These are phyloP conservation scores for Clunio marinus DNA, from an alignment of 2,888 invertebrate species.

Conservation along the genomic window DNA sequence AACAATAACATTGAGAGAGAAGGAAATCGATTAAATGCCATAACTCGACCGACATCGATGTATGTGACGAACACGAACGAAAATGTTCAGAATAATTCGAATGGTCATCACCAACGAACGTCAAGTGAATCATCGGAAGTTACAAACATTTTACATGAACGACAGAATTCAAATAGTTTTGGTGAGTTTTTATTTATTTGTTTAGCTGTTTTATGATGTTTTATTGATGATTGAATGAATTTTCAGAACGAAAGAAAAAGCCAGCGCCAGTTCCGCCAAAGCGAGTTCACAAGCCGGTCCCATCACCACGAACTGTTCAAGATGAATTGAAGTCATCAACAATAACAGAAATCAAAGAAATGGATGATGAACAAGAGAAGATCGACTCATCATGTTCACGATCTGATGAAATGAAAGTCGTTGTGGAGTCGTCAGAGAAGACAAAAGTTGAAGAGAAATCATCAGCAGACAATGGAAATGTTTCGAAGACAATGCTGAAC, in stretches of 20 bases:
- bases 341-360: conserved; percentile 31
- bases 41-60: conserved; percentile 35
- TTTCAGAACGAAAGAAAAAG: conserved; percentile 44
- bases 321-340: conserved; percentile 13
- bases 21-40: conserved; percentile 26
- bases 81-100: neutral
- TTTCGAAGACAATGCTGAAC: conserved; percentile 40
- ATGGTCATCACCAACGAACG: conserved; percentile 37
- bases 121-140: conserved; percentile 40
- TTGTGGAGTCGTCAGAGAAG: too few species aligned
- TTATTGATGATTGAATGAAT: neutral
- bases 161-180: conserved; percentile 23
- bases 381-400: too few species aligned
- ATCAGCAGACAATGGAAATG: conserved; percentile 23
- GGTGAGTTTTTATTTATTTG: conserved; percentile 11
- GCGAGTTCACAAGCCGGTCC: conserved; percentile 41
- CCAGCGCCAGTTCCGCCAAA: conserved; percentile 48
- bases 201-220: neutral
- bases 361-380: conserved; percentile 33
- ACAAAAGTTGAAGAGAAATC: too few species aligned
- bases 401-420: too few species aligned
- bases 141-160: conserved; percentile 11
- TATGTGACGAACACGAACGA: conserved; percentile 1
- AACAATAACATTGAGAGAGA: neutral
- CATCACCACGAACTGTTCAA: conserved; percentile 43